Conservation (phyloP, 2,888 invertebrate genomes). For the Mimachlamys varia region DNA sequence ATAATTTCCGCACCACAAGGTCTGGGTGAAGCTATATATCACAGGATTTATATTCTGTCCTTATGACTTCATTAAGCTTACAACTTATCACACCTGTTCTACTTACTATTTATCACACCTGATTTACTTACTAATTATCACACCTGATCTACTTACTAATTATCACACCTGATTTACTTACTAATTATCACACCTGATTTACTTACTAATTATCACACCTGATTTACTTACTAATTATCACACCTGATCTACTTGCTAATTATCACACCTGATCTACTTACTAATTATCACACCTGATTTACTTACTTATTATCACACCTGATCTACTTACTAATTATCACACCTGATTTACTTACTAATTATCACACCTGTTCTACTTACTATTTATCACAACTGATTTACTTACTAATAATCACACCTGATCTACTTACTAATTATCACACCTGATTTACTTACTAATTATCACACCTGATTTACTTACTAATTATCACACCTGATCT, state of each 20-base stretch:
- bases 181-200: not conserved
- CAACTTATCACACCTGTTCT: not conserved
- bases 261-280: not conserved
- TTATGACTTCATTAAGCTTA: too few relatives aligned
- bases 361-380: too few relatives aligned
- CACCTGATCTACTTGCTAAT: not conserved
- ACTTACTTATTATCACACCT: not conserved
- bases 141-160: not conserved
- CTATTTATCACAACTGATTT: not conserved
- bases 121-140: too few relatives aligned
- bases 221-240: too few relatives aligned
- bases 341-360: not conserved
- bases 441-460: not conserved
- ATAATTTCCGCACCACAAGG: not conserved
- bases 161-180: not conserved
- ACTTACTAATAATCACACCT: not conserved
- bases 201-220: not conserved
- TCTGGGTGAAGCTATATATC: not conserved
- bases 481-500: not conserved
- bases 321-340: too few relatives aligned
- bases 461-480: not conserved
- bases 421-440: too few relatives aligned
- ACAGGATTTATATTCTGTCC: not conserved
- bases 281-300: not conserved
- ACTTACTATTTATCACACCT: not conserved